Percentiles rank a stretch among this genome's conserved stretches.
phyloP scores from a whole-genome alignment of 2,888 invertebrate genomes.

The Molanna angustata region DNA sequence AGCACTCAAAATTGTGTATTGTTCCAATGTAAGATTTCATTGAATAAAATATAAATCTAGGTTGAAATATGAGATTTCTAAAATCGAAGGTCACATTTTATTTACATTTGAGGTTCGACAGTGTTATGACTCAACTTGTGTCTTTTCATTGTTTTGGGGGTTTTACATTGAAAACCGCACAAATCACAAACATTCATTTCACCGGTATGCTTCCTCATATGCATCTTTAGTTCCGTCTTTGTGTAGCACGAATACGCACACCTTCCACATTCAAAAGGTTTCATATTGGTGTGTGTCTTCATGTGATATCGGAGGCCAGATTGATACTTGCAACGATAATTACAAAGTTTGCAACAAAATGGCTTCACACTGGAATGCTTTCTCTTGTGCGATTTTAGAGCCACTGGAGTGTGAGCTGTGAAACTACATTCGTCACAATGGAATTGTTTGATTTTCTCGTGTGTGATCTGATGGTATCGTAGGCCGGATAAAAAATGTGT shows the following conservation, averaged over 20 bases:
- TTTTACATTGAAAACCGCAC: constrained; percentile 5
- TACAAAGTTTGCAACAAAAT: constrained; percentile 3
- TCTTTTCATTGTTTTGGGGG: neutral
- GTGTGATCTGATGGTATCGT: constrained; percentile 9
- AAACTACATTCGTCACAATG: constrained; percentile 11
- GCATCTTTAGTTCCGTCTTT: constrained; percentile 5
- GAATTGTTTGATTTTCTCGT: neutral
- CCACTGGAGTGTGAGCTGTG: neutral
- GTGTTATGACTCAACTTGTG: constrained; percentile 7
- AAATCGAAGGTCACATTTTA: no score
- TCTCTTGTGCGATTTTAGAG: constrained; percentile 9
- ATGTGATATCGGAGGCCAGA: constrained; percentile 9
- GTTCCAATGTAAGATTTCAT: constrained; percentile 1
- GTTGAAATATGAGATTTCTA: no score
- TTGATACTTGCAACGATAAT: constrained; percentile 10
- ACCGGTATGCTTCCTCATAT: neutral
- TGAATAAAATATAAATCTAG: no score
- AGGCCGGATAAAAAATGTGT: constrained; percentile 8
- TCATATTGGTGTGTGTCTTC: constrained; percentile 2
- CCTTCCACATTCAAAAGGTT: constrained; percentile 2
- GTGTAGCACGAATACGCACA: constrained; percentile 8
- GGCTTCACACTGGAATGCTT: constrained; percentile 12
- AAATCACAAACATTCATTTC: neutral
- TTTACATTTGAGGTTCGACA: no score
- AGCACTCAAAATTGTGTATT: neutral